phyloP scores from a whole-genome alignment of 2,888 invertebrate genomes.

The Cylindroiulus punctatus region DNA sequence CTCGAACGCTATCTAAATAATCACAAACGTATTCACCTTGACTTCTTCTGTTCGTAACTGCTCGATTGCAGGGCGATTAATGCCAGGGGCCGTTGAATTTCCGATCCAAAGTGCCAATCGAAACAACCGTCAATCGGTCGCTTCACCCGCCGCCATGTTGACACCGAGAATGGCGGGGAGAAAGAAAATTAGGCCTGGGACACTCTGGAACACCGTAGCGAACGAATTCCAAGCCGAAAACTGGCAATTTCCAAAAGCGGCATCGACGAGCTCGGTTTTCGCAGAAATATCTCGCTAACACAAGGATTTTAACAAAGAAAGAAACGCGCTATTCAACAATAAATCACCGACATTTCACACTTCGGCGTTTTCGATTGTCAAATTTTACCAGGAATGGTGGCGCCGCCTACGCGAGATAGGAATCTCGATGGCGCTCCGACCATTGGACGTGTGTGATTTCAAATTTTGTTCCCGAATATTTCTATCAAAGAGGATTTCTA shows the following conservation, averaged over 20 bases:
- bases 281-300: not conserved
- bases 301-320: slow-evolving; percentile 9
- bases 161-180: slow-evolving; percentile 56
- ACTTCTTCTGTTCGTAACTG: not conserved
- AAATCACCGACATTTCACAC: slow-evolving; percentile 34
- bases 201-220: not conserved
- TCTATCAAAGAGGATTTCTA: too few species aligned
- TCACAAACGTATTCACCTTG: slow-evolving; percentile 12
- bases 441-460: not conserved
- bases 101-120: not conserved
- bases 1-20: not conserved
- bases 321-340: slow-evolving; percentile 38
- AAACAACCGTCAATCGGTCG: slow-evolving; percentile 54
- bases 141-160: slow-evolving; percentile 56
- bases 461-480: too few species aligned
- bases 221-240: not conserved
- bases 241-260: not conserved
- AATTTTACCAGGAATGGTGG: slow-evolving; percentile 32
- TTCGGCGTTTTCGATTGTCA: slow-evolving; percentile 42
- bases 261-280: not conserved
- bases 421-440: not conserved
- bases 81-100: not conserved
- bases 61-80: not conserved
- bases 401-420: not conserved
- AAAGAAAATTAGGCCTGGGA: slow-evolving; percentile 53